Evolutionary conservation across 2,113 vertebrate species (phyloP), one percentile per base, ranked within the genome.

Genomic region (Hippoglossus stenolepis): DNA sequence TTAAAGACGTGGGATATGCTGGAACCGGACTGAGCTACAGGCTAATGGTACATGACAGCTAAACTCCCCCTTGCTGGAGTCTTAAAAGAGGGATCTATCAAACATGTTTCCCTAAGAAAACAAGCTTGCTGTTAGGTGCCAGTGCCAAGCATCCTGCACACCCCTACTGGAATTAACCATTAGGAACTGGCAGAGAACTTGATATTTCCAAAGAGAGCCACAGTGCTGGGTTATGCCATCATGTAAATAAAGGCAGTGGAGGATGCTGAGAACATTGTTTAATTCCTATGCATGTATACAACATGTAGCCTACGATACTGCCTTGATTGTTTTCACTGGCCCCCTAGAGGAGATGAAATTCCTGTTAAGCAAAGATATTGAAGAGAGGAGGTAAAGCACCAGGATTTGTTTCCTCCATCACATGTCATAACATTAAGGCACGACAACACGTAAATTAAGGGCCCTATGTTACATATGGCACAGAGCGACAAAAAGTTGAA

Each of bases 1-100:
- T 72, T 35, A 35, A 84, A 62, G 59, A 54, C 11, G 5, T 35
- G 70, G 15, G 40, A 75, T 35, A 68, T 35, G 64, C 53, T 80
- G 65, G 58, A 86, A 69, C 67, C 73, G 76, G 68, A 81, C 73
- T 81, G 70, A 84, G 83, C 75, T 66, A 31, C 65, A 59, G 64
- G 31, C 75, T 83, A 87, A 90, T 87, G 70, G 56, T 51, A 72
- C 62, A 65, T 51, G 68, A 79, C 87, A 80, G 79, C 80, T 85
- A 73, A 84, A 71, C 64, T 66, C 79, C 78, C 74, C 63, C 65
- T 82, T 10, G 18, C 23, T 68, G 60, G 79, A 75, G 74, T 70
- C 76, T 80, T 82, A 70, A 75, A 86, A 80, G 54, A 3, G 77
- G 75, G 54, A 83, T 88, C 82, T 74, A 79, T 91, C 82, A 93